Evolutionary conservation across 2,797 vertebrate species (phyloP).

Genomic region (Etheostoma perlongum): DNA sequence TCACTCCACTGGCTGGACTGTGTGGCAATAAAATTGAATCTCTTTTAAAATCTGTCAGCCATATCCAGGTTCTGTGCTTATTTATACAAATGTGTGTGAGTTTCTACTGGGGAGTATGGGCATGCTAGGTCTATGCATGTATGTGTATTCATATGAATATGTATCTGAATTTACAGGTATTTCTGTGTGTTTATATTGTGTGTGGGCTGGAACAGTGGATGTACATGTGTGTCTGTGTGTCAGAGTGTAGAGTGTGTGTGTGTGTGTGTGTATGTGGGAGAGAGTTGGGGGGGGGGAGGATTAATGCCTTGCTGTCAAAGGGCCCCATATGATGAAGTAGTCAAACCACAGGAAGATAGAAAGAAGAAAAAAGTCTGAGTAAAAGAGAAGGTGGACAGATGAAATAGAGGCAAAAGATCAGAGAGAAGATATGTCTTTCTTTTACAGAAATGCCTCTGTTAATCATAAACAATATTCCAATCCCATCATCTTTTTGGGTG

Average conservation of each 20-base stretch:
- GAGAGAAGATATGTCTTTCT: conserved; percentile 20
- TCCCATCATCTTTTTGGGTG: background rate
- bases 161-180: conserved; percentile 5
- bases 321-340: conserved; percentile 73
- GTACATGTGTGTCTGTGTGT: no score
- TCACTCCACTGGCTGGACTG: conserved; percentile 25
- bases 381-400: conserved; percentile 24
- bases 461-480: background rate
- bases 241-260: background rate
- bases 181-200: conserved; percentile 13
- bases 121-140: background rate
- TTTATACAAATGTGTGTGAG: conserved; percentile 10
- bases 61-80: conserved; percentile 29
- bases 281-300: conserved; percentile 43
- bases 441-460: conserved; percentile 15
- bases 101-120: conserved; percentile 19
- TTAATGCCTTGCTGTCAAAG: conserved; percentile 74
- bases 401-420: conserved; percentile 33
- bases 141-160: conserved; percentile 13
- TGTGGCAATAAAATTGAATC: conserved; percentile 60
- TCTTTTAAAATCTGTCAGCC: conserved; percentile 55
- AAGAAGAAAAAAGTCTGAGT: conserved; percentile 44
- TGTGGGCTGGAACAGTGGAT: background rate
- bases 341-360: conserved; percentile 65
- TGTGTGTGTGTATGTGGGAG: conserved; percentile 9